Base-by-base conservation (phyloP, 1,140 invertebrate species). In the Sitobion miscanthi region DNA sequence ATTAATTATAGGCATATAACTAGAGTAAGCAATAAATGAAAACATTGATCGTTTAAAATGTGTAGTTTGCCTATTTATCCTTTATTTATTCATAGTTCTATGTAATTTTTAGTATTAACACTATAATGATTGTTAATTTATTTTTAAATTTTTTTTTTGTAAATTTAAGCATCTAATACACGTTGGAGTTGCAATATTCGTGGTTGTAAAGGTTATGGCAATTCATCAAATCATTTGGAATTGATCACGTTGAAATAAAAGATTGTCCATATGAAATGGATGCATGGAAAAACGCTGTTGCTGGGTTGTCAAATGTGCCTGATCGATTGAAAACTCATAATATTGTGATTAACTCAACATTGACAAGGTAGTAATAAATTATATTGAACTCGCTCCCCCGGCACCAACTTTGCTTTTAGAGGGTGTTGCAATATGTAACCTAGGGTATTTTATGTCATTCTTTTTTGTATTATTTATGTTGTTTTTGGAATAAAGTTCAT, bases 221-320 rank as follows among this genome's bases (percentile, higher is more conserved):
- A 93, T 93, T 7, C 25, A 35, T 17, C 35, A 52, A 45, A 85
- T 45, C 7, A 0, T 20, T 93, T 30, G 3, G 54, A 20, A 9
- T 5, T 2, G 47, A 86, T 85, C 91, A 93, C 57, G 42, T 3
- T 4, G 14, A 21, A 42, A 1, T 45, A 42, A 45, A 20, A n/a
- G 91, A 93, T 45, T 93, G 91, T 20, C 91, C 91, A 9, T 93
- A 93, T 86, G 91, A 93, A 85, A 86, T 85, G 21, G 91, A 93
- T 93, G 9, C 49, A 21, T 93, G 91, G 91, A 57, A 93, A 93
- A 57, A 42, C 30, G n/a, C 91, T 30, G 38, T 93, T 17, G 82
- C 91, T 85, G 82, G 91, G 35, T 83, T 93, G 8, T 23, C 35
- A 9, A 93, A 86, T 57, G 8, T 86, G 57, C 52, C 82, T 20